Evolutionary conservation across 1,140 invertebrate genomes (phyloP).

Genomic region (Lepidotrigona ventralis): DNA sequence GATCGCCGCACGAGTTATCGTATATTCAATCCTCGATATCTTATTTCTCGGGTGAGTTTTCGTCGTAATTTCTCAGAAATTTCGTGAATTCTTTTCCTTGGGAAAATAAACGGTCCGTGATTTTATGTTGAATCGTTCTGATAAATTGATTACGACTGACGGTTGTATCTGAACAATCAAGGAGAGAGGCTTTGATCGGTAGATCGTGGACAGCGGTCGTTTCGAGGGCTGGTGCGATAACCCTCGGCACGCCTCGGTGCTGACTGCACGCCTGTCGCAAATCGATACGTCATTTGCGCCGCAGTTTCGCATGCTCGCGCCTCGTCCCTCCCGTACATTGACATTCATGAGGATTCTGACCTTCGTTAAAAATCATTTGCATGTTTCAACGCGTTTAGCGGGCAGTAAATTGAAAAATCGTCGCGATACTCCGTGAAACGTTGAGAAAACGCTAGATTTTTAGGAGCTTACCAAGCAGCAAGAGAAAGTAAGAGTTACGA

Average conservation of each 20-base stretch:
- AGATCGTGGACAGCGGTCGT: not conserved
- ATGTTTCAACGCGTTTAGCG: slow-evolving; percentile 76
- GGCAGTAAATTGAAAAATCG: slow-evolving; percentile 78
- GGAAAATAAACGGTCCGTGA: not conserved
- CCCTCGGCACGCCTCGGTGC: not conserved
- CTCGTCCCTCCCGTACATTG: slow-evolving; percentile 35
- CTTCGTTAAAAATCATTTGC: slow-evolving; percentile 77
- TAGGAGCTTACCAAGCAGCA: fast-evolving
- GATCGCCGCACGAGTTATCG: not conserved
- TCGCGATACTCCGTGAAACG: slow-evolving; percentile 58
- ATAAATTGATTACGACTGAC: fast-evolving
- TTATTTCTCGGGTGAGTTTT: not conserved
- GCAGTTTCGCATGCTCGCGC: slow-evolving; percentile 8
- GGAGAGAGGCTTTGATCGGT: not conserved
- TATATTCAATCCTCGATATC: not conserved
- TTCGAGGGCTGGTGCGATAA: not conserved
- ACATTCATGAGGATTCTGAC: slow-evolving; percentile 74
- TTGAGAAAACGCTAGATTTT: not conserved
- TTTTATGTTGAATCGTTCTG: not conserved
- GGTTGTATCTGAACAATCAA: not conserved
- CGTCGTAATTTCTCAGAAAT: no score
- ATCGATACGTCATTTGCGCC: slow-evolving; percentile 35
- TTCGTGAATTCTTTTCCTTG: not conserved
- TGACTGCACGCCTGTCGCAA: slow-evolving; percentile 1
- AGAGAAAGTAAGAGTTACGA: slow-evolving; percentile 38